These are phyloP conservation scores for Hypocryptadius cinnamomeus DNA, from an alignment of 2,113 vertebrate genomes.

Conservation along the genomic window DNA sequence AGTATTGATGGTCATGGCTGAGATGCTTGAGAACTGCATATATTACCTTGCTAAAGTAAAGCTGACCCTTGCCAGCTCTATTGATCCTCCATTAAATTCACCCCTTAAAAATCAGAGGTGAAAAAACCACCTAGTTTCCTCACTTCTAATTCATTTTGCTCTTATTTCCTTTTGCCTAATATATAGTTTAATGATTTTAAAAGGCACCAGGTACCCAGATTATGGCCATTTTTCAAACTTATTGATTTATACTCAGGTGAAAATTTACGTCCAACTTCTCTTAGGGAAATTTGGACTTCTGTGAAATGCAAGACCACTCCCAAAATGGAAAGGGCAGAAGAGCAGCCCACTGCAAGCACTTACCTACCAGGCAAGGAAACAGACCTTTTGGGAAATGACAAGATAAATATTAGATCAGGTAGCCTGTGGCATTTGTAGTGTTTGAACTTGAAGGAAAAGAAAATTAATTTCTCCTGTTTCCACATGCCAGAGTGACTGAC, in stretches of 20 bases:
- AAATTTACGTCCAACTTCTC: not conserved
- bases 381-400: not conserved
- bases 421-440: not conserved
- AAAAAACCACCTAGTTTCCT: not conserved
- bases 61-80: not conserved
- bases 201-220: not conserved
- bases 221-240: not conserved
- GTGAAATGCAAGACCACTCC: not conserved
- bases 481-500: not conserved
- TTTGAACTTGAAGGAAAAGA: not conserved
- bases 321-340: not conserved
- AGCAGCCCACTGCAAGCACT: not conserved
- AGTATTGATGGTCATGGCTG: slow-evolving; percentile 7
- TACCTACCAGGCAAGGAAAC: not conserved
- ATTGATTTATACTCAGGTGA: not conserved
- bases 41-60: not conserved
- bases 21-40: not conserved
- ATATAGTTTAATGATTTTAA: not conserved
- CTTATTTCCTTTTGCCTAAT: not conserved
- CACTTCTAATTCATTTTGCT: not conserved
- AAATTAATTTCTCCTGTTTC: not conserved
- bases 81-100: slow-evolving; percentile 24
- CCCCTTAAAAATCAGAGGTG: not conserved
- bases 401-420: not conserved
- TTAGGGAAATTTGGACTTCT: not conserved